Percentiles rank a stretch among this genome's conserved stretches.
These are phyloP conservation scores for Synanthedon andrenaeformis DNA, from an alignment of 2,888 invertebrate species.

Conservation along the genomic window DNA sequence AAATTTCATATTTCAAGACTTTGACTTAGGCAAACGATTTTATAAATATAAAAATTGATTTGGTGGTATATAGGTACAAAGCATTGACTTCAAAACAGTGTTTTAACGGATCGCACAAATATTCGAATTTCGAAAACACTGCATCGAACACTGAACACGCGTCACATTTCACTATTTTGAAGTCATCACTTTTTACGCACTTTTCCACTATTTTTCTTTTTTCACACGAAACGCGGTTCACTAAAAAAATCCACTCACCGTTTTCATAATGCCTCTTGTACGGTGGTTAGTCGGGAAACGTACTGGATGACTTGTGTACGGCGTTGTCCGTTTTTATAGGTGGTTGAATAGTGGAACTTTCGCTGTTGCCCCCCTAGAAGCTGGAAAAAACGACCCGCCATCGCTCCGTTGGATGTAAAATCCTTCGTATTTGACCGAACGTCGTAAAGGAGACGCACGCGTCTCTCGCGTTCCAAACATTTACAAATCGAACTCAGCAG, in stretches of 20 bases:
- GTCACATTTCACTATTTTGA: slow-evolving; percentile 55
- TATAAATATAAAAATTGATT: neutral
- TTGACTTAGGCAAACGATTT: no score
- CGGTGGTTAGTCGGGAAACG: slow-evolving; percentile 61
- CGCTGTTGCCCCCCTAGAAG: slow-evolving; percentile 55
- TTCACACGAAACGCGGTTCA: slow-evolving; percentile 20
- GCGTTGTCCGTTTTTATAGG: slow-evolving; percentile 65
- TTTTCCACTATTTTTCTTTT: slow-evolving; percentile 26
- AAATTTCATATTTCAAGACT: no score
- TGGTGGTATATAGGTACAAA: neutral
- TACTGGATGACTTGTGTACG: slow-evolving; percentile 53
- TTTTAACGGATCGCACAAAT: slow-evolving; percentile 21
- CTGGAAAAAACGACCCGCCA: slow-evolving; percentile 27
- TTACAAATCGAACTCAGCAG: neutral
- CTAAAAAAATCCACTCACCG: slow-evolving; percentile 49
- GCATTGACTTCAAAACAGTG: slow-evolving; percentile 59
- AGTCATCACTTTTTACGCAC: slow-evolving; percentile 44
- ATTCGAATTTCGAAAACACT: slow-evolving; percentile 1
- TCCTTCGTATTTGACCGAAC: slow-evolving; percentile 54
- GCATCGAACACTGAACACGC: slow-evolving; percentile 25
- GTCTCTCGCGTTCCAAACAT: slow-evolving; percentile 29
- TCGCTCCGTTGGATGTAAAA: slow-evolving; percentile 18
- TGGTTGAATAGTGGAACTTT: slow-evolving; percentile 65
- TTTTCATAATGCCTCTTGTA: slow-evolving; percentile 64
- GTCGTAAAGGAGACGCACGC: slow-evolving; percentile 44